Base-by-base conservation (phyloP, 1,140 invertebrate species). In the Drosophila sproati region DNA sequence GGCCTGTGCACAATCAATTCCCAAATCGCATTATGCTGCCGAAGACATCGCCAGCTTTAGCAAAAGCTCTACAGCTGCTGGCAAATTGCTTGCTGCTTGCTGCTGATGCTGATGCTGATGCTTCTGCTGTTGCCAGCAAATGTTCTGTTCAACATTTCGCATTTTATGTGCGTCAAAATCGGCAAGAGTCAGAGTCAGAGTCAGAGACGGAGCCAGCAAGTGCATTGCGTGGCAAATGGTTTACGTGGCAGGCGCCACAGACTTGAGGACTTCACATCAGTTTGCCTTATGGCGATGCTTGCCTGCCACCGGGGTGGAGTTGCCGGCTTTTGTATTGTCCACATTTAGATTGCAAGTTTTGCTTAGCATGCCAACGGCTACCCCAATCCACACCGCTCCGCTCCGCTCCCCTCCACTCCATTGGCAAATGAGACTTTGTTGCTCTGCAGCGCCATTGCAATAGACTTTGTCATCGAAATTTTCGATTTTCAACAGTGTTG, bases 171-270 rank as follows among this genome's bases (percentile, higher is more conserved):
- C 80, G 77, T 88, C 83, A 89, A 88, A 73, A 80, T 77, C 82
- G 82, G 74, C 82, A 86, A n/a, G 2, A 10, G 37, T 8, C 37
- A 8, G 7, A 43, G 39, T n/a, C 4, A 4, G 39, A 43, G 39
- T 43, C 10, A 1, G 39, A 43, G 39, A n/a, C 10, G n/a, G 10
- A 87, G 82, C 82, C 78, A 80, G 76, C 82, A 75, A 77, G 80
- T 80, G 83, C 83, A 88, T 83, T 88, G 83, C 85, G 85, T 88
- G 83, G 73, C 83, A 88, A 88, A 88, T 88, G 82, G 80, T 88
- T 88, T 88, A 88, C 83, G 83, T 88, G 83, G 80, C 78, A 76
- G 76, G 62, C 82, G 68, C 73, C 59, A 69, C 51, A 50, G 45
- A 34, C 64, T 61, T 47, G 20, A 20, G 20, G 20, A 20, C 20